These are phyloP conservation scores for Neodiprion pinetum DNA, from an alignment of 1,140 invertebrate genomes.

Conservation along the genomic window DNA sequence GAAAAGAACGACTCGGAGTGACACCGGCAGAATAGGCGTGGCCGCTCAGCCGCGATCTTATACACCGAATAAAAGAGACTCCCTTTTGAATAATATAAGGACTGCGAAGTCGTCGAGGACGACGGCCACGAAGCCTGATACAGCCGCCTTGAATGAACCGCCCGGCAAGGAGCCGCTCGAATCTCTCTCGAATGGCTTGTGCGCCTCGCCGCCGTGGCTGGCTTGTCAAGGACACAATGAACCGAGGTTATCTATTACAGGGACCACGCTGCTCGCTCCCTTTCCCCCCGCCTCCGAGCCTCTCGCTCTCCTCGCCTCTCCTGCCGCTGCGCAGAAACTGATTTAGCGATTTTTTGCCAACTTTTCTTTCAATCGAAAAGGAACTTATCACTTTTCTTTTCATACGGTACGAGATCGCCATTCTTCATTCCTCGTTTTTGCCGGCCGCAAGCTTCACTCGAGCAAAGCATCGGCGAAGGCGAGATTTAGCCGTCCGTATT, in stretches of 20 bases:
- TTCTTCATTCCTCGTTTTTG: too few species aligned
- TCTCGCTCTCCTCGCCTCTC: too few species aligned
- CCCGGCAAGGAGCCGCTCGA: neutral
- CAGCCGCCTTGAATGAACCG: neutral
- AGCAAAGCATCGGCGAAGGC: too few species aligned
- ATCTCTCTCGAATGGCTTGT: too few species aligned
- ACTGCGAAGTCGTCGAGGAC: neutral
- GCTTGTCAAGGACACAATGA: conserved; percentile 4
- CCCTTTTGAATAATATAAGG: conserved; percentile 7
- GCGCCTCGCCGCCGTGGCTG: neutral
- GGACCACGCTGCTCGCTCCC: neutral
- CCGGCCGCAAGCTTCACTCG: too few species aligned
- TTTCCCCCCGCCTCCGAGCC: too few species aligned
- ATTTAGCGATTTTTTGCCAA: too few species aligned
- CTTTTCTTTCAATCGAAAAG: too few species aligned
- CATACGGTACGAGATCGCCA: too few species aligned
- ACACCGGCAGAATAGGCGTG: conserved; percentile 1
- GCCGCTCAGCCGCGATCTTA: neutral
- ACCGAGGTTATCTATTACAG: conserved; percentile 7
- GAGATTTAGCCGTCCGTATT: too few species aligned
- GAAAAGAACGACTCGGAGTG: conserved; percentile 5
- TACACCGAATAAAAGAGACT: neutral
- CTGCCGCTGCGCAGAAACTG: too few species aligned
- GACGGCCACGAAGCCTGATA: neutral
- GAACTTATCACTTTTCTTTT: neutral